These are phyloP conservation scores for Sebastes glaucus DNA, from an alignment of 2,797 vertebrate genomes.

Conservation along the genomic window DNA sequence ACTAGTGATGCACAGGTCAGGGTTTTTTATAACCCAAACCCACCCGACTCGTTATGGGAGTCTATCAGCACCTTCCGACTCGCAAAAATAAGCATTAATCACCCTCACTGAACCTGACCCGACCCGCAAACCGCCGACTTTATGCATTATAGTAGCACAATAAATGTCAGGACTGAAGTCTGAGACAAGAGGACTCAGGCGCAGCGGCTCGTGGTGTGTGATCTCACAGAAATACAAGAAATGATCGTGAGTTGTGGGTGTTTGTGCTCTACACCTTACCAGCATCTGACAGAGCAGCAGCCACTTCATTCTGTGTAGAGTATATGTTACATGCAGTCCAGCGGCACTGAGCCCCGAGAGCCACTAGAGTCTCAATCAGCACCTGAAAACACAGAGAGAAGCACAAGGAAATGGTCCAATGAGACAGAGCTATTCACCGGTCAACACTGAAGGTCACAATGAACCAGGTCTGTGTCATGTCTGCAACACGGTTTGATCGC, in stretches of 20 bases:
- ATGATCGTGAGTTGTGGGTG: neutral
- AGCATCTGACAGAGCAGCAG: slow-evolving; percentile 90
- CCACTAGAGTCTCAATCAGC: slow-evolving; percentile 90
- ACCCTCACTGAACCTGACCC: no score
- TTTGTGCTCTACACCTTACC: slow-evolving; percentile 77
- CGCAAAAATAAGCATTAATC: no score
- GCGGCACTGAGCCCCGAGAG: slow-evolving; percentile 94
- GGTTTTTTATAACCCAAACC: no score
- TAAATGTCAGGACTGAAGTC: no score
- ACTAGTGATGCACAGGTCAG: no score
- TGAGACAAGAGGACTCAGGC: no score
- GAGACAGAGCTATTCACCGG: neutral
- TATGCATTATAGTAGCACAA: no score
- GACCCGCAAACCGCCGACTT: no score
- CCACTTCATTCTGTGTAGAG: slow-evolving; percentile 96
- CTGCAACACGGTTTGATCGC: neutral
- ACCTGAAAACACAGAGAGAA: slow-evolving; percentile 54
- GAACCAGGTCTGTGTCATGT: neutral
- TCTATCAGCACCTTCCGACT: no score
- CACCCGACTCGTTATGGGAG: no score
- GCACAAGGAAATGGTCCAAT: neutral
- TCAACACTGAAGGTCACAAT: neutral
- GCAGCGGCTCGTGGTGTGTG: no score
- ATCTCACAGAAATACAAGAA: no score
- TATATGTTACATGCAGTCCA: slow-evolving; percentile 98